Base-by-base conservation (phyloP, 2,888 invertebrate genomes). In the Aporophyla lueneburgensis region DNA sequence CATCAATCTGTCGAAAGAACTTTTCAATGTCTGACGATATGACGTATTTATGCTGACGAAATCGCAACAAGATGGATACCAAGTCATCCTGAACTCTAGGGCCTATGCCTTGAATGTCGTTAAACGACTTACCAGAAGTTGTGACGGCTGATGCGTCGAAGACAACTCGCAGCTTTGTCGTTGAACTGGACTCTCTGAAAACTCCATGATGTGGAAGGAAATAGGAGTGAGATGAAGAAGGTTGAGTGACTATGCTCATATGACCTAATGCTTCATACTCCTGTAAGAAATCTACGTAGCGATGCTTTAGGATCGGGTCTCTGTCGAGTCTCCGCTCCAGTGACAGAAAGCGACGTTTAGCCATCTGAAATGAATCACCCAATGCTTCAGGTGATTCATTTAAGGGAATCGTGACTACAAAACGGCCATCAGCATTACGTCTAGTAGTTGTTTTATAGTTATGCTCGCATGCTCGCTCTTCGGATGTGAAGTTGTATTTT, bases 141-240 rank as follows among this genome's bases (percentile, higher is more conserved):
- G 51, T 19, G 51, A 51, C 51, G 51, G 51, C 51, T 51, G 19
- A 51, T 51, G 19, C 6, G 51, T 51, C 19, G 51, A 51, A 19
- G 51, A 51, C 6, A 19, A 51, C 51, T 51, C 51, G 51, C 16
- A 51, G 51, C 19, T 51, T 51, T 24, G 16, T 58, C 27, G 16
- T 58, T 58, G 58, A 27, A 58, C 58, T 58, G 27, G 63, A 46
- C 43, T 46, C 63, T n/a, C 63, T 43, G 63, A 63, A 14, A 16
- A 63, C 63, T 2, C 63, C 63, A 16, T 63, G 46, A 63, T 63
- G 63, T 14, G 46, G 63, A 46, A 63, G 63, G 7, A 46, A 63
- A 27, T 46, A 63, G 12, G 63, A 5, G 14, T 14, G 63, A 24
- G 43, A 63, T 16, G 46, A 63, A 46, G 40, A 43, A 7, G 63